phyloP scores from a whole-genome alignment of 2,888 invertebrate species.

The Caenorhabditis imperialis region DNA sequence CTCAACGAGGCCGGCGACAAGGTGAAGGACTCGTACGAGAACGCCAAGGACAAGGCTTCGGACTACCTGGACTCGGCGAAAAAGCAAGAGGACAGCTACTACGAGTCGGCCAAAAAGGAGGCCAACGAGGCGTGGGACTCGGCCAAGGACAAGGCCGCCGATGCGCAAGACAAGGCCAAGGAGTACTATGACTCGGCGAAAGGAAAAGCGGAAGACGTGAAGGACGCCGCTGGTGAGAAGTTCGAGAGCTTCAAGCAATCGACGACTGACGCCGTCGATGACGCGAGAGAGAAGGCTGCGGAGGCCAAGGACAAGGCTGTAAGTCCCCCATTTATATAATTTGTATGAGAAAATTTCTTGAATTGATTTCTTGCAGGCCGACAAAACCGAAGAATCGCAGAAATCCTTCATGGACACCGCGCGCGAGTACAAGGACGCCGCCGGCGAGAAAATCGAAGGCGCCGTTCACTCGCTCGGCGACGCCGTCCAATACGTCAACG shows the following conservation, averaged over 20 bases:
- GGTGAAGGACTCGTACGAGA: slow-evolving; percentile 21
- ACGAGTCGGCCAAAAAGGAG: slow-evolving; percentile 26
- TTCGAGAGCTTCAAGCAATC: slow-evolving; percentile 40
- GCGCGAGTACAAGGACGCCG: slow-evolving; percentile 25
- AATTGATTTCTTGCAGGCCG: slow-evolving; percentile 6
- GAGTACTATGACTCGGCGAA: slow-evolving; percentile 16
- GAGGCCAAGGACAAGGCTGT: slow-evolving; percentile 9
- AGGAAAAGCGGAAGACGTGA: slow-evolving; percentile 24
- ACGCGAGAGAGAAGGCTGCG: slow-evolving; percentile 15
- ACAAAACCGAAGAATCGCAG: background rate
- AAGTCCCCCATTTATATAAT: too few species aligned
- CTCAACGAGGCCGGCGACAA: slow-evolving; percentile 7
- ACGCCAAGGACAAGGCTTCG: slow-evolving; percentile 10
- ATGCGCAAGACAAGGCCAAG: slow-evolving; percentile 6
- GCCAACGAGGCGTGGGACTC: slow-evolving; percentile 5
- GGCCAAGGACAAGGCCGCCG: background rate
- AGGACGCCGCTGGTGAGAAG: slow-evolving; percentile 33
- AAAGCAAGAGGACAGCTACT: slow-evolving; percentile 5
- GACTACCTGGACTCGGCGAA: slow-evolving; percentile 13
- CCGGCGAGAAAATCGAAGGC: slow-evolving; percentile 35
- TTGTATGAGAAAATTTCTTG: too few species aligned
- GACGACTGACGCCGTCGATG: slow-evolving; percentile 22
- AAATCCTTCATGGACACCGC: slow-evolving; percentile 42
- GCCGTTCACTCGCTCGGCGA: slow-evolving; percentile 25
- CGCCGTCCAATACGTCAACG: slow-evolving; percentile 51